phyloP scores from a whole-genome alignment of 2,113 vertebrate genomes.

The Leucoraja erinaceus region DNA sequence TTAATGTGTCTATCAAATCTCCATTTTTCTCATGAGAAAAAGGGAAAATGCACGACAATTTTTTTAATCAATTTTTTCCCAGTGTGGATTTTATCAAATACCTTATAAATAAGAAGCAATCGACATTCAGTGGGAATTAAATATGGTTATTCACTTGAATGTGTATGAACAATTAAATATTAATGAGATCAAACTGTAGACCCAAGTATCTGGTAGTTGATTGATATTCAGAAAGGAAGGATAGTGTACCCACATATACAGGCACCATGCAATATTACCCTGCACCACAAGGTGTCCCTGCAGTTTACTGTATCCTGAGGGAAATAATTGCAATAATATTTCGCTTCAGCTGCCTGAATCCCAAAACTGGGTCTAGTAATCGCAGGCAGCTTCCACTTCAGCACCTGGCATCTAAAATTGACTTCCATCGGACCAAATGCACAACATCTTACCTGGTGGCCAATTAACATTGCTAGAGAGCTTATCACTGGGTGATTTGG shows the following conservation, averaged over 20 bases:
- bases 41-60: background rate
- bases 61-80: background rate
- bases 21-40: too few species aligned
- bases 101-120: background rate
- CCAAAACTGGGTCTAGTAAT: background rate
- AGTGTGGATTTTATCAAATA: background rate
- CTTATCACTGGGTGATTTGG: constrained; percentile 91
- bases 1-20: background rate
- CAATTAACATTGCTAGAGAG: constrained; percentile 87
- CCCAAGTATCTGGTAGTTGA: background rate
- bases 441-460: constrained; percentile 68
- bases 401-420: background rate
- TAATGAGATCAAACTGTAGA: background rate
- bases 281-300: constrained; percentile 30
- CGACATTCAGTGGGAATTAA: background rate
- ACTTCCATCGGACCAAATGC: background rate
- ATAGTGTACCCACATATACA: background rate
- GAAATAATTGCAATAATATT: background rate
- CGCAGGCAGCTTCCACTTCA: background rate
- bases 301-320: constrained; percentile 38
- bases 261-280: background rate
- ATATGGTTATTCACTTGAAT: background rate
- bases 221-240: background rate
- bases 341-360: background rate
- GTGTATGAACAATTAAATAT: background rate